Conservation (phyloP, 2,888 invertebrate species). For the Taenaris catops region DNA sequence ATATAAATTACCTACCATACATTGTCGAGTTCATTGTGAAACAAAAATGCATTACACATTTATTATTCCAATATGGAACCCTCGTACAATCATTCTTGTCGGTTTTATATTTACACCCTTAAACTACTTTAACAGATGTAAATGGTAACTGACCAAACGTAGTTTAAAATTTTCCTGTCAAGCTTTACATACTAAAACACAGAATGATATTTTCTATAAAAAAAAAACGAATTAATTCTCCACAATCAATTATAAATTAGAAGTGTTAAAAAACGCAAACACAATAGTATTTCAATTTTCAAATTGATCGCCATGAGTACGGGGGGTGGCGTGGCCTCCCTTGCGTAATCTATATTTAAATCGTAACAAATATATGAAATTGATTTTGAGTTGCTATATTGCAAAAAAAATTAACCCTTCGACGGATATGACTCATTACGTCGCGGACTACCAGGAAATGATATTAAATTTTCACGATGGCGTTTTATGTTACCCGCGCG, state of each 20-base stretch:
- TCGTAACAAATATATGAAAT: constrained; percentile 41
- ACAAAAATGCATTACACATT: no score
- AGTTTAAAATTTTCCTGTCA: no score
- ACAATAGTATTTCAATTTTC: constrained; percentile 2
- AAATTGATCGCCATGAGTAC: constrained; percentile 5
- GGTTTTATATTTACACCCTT: no score
- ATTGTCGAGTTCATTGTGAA: no score
- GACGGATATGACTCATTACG: constrained; percentile 75
- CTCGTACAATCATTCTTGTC: no score
- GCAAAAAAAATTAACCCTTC: constrained; percentile 72
- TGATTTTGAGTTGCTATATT: constrained; percentile 59
- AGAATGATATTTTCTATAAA: no score
- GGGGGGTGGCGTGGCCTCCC: constrained; percentile 17
- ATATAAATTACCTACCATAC: no score
- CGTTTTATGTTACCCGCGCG: constrained; percentile 70
- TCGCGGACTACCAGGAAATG: constrained; percentile 64
- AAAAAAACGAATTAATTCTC: no score
- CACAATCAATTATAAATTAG: constrained; percentile 5
- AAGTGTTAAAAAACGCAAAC: constrained; percentile 5
- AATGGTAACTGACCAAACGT: no score
- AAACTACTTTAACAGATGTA: no score
- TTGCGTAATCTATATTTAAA: constrained; percentile 20
- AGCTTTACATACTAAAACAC: no score
- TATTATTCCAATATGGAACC: no score
- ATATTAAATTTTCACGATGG: constrained; percentile 78